These are phyloP conservation scores for Strix occidentalis DNA, from an alignment of 2,797 vertebrate species.

Conservation along the genomic window DNA sequence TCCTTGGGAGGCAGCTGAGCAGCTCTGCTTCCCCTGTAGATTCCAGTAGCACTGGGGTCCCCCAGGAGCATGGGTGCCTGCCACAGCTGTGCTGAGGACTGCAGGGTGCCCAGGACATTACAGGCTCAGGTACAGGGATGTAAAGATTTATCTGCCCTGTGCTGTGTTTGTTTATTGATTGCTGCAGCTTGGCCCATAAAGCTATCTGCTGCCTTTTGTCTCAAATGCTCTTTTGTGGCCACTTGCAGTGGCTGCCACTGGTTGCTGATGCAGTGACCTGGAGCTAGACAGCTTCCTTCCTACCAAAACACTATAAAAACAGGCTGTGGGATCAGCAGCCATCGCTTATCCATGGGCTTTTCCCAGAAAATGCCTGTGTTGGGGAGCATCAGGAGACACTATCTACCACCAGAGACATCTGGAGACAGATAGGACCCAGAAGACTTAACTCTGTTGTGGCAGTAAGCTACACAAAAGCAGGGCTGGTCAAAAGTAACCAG, in stretches of 20 bases:
- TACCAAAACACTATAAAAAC: neutral
- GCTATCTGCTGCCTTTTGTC: neutral
- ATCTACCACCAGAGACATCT: neutral
- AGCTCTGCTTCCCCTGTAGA: neutral
- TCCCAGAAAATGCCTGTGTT: neutral
- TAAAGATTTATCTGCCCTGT: neutral
- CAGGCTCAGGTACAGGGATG: neutral
- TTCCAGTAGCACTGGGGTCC: neutral
- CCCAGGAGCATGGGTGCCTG: fast-evolving
- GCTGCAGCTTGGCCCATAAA: neutral
- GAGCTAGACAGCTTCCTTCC: neutral
- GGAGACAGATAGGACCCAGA: neutral
- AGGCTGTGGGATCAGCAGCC: neutral
- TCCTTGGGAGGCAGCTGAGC: neutral
- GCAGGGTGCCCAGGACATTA: neutral
- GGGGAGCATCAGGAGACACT: neutral
- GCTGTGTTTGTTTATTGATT: neutral
- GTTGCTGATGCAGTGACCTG: neutral
- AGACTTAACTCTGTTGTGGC: neutral
- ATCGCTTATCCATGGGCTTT: fast-evolving
- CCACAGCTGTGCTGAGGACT: neutral
- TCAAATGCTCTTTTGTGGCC: neutral
- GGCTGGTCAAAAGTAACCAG: neutral
- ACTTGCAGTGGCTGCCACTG: neutral
- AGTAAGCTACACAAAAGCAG: neutral